Evolutionary conservation across 2,797 vertebrate species (phyloP), one percentile per base, ranked within the genome.

Genomic region (Acestrorhynchus altus): DNA sequence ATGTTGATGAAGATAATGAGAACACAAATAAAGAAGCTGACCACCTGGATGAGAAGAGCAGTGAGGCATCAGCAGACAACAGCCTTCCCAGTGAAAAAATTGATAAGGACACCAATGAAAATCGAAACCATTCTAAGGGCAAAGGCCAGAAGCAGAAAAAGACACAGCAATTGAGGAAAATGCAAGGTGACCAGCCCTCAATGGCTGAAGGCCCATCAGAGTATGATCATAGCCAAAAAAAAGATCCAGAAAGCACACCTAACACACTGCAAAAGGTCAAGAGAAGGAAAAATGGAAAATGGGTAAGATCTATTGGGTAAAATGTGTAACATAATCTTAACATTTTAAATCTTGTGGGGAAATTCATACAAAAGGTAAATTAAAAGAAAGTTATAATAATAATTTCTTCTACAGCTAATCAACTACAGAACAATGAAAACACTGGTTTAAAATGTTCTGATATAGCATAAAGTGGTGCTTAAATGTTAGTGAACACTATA

Each of bases 91-190:
- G 68, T 31, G 86, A 85, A 10, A 87, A 87, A 20, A 78, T 13
- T 61, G 72, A 72, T 8, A 60, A 72, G 16, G 70, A 83, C 39
- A 72, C 71, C 49, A 89, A 89, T 51, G 83, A 89, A 18, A 89
- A 83, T 16, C 80, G 61, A 44, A 77, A 67, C 78, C 82, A 87
- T 28, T 51, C 47, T 67, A 90, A 87, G 59, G 83, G 60, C 44
- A 93, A 90, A 77, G 75, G 31, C 7, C 89, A 84, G 77, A 92
- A 89, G 83, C 84, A 88, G 31, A 90, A 79, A 79, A 92, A 90
- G 82, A 91, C 84, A 64, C 87, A 89, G 66, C 85, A 81, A 54
- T 65, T 79, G 7, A 90, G 83, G 76, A 92, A 92, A 65, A 86
- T 84, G 5, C 90, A 90, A 74, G 87, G 75, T 8, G 90, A 92